Conservation (phyloP, 2,113 vertebrate species). For the Python bivittatus region DNA sequence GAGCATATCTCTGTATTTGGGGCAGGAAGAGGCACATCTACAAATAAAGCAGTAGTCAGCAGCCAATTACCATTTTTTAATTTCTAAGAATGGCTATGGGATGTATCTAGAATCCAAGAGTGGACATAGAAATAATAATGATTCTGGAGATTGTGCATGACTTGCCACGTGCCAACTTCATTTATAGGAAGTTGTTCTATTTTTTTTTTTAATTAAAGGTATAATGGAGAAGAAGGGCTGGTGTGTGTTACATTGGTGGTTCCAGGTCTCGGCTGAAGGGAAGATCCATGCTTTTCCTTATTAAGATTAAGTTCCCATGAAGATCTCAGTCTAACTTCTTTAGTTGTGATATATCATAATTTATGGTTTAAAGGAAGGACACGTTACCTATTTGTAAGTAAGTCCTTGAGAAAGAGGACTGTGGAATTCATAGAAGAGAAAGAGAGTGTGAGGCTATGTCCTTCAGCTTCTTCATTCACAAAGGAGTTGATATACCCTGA, state of each 20-base stretch:
- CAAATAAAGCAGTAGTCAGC: not conserved
- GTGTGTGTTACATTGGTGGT: not conserved
- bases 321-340: not conserved
- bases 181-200: no score
- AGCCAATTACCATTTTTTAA: not conserved
- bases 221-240: not conserved
- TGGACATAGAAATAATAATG: not conserved
- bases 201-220: no score
- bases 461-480: slow-evolving; percentile 24
- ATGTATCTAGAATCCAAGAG: not conserved
- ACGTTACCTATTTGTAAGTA: slow-evolving; percentile 53
- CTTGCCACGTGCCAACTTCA: not conserved
- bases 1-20: not conserved
- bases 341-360: slow-evolving; percentile 37
- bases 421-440: slow-evolving; percentile 46
- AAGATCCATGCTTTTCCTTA: not conserved
- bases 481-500: slow-evolving; percentile 28
- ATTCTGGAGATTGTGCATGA: not conserved
- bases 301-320: not conserved
- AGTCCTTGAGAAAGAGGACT: slow-evolving; percentile 32
- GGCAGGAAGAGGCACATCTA: not conserved
- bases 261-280: not conserved
- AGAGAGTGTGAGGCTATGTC: slow-evolving; percentile 34
- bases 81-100: not conserved
- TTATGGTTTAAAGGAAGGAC: slow-evolving; percentile 35